Percentiles rank a stretch among this genome's conserved stretches.
Evolutionary conservation across 2,888 invertebrate species (phyloP).

Genomic region (Ceriagrion tenellum): DNA sequence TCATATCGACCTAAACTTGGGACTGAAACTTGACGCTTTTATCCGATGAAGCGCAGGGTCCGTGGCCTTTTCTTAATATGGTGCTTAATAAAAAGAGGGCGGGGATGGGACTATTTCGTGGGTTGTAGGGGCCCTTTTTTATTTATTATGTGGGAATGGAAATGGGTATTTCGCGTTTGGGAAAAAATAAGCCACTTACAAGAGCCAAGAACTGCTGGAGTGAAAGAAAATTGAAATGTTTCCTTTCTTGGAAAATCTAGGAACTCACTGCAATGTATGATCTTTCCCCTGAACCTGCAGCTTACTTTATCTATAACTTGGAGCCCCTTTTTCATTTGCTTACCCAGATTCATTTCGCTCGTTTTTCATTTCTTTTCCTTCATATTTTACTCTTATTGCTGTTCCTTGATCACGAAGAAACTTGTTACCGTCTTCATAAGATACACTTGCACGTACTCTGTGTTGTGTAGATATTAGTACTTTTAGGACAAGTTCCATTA

Average conservation of each 20-base stretch:
- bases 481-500: no score
- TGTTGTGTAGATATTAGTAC: no score
- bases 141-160: slow-evolving; percentile 14
- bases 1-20: slow-evolving; percentile 30
- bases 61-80: slow-evolving; percentile 51
- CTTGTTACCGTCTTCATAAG: no score
- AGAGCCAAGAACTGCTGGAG: neutral
- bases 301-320: neutral
- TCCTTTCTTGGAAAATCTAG: neutral
- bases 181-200: neutral
- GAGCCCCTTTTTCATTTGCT: neutral
- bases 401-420: no score
- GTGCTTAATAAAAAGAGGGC: slow-evolving; percentile 14
- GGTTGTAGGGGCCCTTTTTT: slow-evolving; percentile 38
- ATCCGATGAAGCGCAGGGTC: slow-evolving; percentile 45
- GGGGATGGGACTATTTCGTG: neutral
- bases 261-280: slow-evolving; percentile 17
- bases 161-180: neutral
- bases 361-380: no score
- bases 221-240: slow-evolving; percentile 35
- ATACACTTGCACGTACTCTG: no score
- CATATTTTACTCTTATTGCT: no score
- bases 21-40: slow-evolving; percentile 36
- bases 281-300: neutral
- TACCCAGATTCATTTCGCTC: neutral